Evolutionary conservation across 2,888 invertebrate genomes (phyloP).

Genomic region (Lydus trimaculatus): DNA sequence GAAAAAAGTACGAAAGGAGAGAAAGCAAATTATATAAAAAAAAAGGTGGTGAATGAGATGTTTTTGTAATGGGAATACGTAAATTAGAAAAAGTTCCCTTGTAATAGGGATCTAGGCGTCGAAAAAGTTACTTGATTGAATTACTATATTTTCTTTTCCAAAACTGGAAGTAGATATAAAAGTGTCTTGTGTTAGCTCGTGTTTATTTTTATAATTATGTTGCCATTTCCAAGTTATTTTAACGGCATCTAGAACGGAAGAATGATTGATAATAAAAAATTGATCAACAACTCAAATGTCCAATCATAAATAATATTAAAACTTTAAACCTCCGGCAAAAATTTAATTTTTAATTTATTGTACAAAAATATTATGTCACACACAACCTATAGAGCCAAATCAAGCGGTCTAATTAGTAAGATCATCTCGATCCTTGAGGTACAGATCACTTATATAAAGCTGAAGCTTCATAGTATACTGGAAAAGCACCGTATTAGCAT

Average conservation of each 20-base stretch:
- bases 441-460: background rate
- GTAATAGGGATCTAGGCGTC: background rate
- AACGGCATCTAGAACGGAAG: too few relatives aligned
- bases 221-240: too few relatives aligned
- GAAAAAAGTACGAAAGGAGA: background rate
- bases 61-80: background rate
- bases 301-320: too few relatives aligned
- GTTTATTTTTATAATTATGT: background rate
- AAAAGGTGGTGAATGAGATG: background rate
- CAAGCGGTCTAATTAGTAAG: background rate
- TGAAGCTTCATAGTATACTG: too few relatives aligned
- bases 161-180: background rate
- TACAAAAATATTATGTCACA: background rate
- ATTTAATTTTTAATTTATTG: too few relatives aligned
- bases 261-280: too few relatives aligned
- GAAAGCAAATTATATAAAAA: conserved; percentile 5
- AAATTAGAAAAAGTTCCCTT: background rate
- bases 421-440: too few relatives aligned
- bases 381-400: background rate
- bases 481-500: too few relatives aligned
- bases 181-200: background rate
- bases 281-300: too few relatives aligned
- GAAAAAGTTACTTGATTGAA: conserved; percentile 7
- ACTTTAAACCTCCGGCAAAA: too few relatives aligned
- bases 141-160: background rate